These are phyloP conservation scores for Pyralis farinalis DNA, from an alignment of 2,888 invertebrate genomes.

Conservation along the genomic window DNA sequence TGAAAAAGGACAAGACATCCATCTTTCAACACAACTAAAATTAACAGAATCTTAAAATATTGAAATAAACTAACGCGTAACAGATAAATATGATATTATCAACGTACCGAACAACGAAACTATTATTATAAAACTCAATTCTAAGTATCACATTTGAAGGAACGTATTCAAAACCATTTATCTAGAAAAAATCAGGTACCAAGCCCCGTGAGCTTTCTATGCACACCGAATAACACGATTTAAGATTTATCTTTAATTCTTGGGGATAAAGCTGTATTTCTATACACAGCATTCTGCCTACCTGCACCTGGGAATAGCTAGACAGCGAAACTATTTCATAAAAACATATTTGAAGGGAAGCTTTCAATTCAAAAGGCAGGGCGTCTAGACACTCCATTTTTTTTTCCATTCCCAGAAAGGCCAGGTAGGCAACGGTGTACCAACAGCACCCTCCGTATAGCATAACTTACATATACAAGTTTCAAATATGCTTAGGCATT, in stretches of 20 bases:
- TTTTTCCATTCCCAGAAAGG: slow-evolving; percentile 60
- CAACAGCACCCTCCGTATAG: not conserved
- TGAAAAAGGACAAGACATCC: no score
- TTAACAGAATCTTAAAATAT: no score
- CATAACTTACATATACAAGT: no score
- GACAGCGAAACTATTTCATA: slow-evolving; percentile 56
- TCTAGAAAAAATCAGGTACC: slow-evolving; percentile 25
- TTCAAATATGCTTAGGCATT: no score
- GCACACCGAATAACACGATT: slow-evolving; percentile 24
- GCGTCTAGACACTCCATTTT: slow-evolving; percentile 70
- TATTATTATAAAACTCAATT: not conserved
- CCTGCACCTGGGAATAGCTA: slow-evolving; percentile 71
- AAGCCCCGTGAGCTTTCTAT: slow-evolving; percentile 23
- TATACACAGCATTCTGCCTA: slow-evolving; percentile 42
- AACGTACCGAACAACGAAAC: not conserved
- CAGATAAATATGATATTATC: no score
- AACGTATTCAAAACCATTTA: slow-evolving; percentile 6
- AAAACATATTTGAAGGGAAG: slow-evolving; percentile 68
- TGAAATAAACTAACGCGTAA: no score
- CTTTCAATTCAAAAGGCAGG: slow-evolving; percentile 59
- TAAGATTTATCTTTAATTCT: slow-evolving; percentile 46
- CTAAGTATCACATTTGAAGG: not conserved
- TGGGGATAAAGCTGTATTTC: slow-evolving; percentile 54
- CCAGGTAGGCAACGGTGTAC: slow-evolving; percentile 63
- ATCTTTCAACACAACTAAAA: no score